Base-by-base conservation (phyloP, 2,113 vertebrate species). In the Geococcyx californianus region DNA sequence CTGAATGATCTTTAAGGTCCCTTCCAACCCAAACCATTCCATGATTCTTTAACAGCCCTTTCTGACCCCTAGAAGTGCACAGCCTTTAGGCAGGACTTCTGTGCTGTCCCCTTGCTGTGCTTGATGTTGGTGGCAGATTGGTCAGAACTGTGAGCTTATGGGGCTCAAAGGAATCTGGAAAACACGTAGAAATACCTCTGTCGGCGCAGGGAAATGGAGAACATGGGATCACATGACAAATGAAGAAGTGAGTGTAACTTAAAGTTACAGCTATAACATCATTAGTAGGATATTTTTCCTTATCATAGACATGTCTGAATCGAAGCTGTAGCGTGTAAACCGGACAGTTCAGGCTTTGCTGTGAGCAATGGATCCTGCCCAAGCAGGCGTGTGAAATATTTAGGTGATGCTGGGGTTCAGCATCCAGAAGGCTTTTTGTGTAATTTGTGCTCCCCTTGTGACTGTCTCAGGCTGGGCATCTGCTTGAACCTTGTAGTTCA, bases 401-500 rank as follows among this genome's bases (percentile, higher is more conserved):
- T 89, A 31, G 51, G 33, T 45, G 45, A 26, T 75, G 49, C 52
- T 75, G 67, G 51, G 49, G 55, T 80, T 87, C 73, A 64, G 33
- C n/a, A 95, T 68, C 91, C 87, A 89, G 76, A 72, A 94, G 78
- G 47, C 18, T 60, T 89, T 90, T 56, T 72, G 73, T 94, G 73
- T 89, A 87, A 84, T 94, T 94, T 87, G 56, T 94, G 58, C 87
- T 94, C 84, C 74, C 84, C 69, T 66, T 82, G 89, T 91, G 69
- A 40, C 82, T 93, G 66, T 72, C 52, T 90, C 47, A 94, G 95
- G 62, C 87, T 91, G 94, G 86, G 91, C 73, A 91, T 91, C 84
- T 94, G 69, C 85, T 87, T 89, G 83, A 90, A 86, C 95, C 84
- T 88, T 95, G 77, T 84, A 75, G 60, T 76, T 83, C 45, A 91